These are phyloP conservation scores for Vanessa atalanta DNA, from an alignment of 1,140 invertebrate genomes.

Conservation along the genomic window DNA sequence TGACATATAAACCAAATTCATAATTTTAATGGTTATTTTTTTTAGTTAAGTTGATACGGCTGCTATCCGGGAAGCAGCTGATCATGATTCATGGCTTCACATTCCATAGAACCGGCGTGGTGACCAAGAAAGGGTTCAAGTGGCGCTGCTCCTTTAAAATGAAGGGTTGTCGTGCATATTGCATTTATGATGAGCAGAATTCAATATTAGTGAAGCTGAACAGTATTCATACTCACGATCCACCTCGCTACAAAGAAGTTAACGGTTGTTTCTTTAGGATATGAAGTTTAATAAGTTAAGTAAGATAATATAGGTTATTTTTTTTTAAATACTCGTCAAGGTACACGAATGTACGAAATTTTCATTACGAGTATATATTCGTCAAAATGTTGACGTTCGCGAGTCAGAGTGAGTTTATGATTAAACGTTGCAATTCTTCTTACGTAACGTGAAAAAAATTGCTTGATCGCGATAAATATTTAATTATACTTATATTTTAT, in stretches of 20 bases:
- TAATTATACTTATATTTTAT: too few relatives aligned
- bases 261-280: slow-evolving; percentile 28
- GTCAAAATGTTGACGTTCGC: too few relatives aligned
- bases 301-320: not conserved
- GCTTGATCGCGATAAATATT: too few relatives aligned
- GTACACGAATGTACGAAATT: too few relatives aligned
- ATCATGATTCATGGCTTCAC: slow-evolving; percentile 41
- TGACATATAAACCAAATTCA: not conserved
- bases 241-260: slow-evolving; percentile 26
- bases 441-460: too few relatives aligned
- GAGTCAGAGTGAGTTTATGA: too few relatives aligned
- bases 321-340: not conserved
- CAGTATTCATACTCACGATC: slow-evolving; percentile 25
- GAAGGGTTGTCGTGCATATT: slow-evolving; percentile 41
- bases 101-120: slow-evolving; percentile 37
- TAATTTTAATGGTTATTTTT: slow-evolving; percentile 16
- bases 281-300: not conserved
- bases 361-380: too few relatives aligned
- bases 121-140: slow-evolving; percentile 37
- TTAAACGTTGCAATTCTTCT: too few relatives aligned
- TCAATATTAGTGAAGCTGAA: not conserved
- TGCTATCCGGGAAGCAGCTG: slow-evolving; percentile 31
- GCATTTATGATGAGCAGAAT: slow-evolving; percentile 33
- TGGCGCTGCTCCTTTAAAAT: slow-evolving; percentile 45
- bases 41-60: slow-evolving; percentile 35